Conservation (phyloP, 1,140 invertebrate species). For the Anoplolepis gracilipes region DNA sequence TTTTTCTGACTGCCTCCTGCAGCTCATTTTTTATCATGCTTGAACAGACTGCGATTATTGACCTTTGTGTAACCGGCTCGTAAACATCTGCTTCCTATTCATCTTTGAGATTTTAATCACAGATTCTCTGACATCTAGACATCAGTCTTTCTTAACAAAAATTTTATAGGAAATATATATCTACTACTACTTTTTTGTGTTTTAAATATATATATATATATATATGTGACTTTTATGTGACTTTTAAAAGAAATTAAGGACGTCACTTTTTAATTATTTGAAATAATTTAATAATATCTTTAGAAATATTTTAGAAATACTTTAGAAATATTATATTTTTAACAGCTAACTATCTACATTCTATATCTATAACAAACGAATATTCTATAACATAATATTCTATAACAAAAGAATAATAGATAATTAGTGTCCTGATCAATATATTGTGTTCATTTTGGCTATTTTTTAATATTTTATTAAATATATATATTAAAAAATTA, state of each 20-base stretch:
- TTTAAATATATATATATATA: no score
- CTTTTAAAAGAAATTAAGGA: neutral
- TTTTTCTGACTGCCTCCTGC: neutral
- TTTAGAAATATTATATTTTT: no score
- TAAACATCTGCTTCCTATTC: constrained; percentile 51
- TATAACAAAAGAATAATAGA: neutral
- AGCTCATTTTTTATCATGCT: constrained; percentile 53
- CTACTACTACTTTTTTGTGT: neutral
- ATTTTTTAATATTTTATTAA: no score
- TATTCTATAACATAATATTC: neutral
- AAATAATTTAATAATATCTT: neutral
- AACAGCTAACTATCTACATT: no score
- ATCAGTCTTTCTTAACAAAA: neutral
- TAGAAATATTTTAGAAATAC: neutral
- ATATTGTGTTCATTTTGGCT: no score
- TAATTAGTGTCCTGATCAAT: neutral
- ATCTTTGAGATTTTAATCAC: constrained; percentile 47
- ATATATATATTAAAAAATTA: no score
- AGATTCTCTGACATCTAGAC: constrained; percentile 14
- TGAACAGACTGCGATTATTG: constrained; percentile 45
- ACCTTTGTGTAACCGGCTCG: constrained; percentile 44
- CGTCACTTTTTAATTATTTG: neutral
- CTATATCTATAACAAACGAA: no score
- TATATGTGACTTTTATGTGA: neutral
- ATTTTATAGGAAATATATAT: neutral